phyloP scores from a whole-genome alignment of 2,888 invertebrate species.

The Athalia rosae region DNA sequence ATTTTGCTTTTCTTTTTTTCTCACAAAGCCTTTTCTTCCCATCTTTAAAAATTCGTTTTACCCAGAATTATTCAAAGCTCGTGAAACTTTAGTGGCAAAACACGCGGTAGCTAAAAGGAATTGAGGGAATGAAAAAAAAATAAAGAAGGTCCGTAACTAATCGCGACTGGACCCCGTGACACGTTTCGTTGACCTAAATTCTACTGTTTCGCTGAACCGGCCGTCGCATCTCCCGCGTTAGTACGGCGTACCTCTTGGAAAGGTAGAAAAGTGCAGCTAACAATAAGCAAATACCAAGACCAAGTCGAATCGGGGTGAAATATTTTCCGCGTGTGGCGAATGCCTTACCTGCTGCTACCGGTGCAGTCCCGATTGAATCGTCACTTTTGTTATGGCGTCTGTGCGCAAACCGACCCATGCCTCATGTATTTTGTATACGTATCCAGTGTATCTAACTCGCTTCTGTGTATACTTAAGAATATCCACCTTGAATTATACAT shows the following conservation, averaged over 20 bases:
- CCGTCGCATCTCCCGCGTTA: not conserved
- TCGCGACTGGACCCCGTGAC: constrained; percentile 43
- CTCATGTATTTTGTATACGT: constrained; percentile 14
- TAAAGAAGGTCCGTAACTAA: constrained; percentile 35
- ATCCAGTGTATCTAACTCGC: constrained; percentile 3
- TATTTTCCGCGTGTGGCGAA: constrained; percentile 45
- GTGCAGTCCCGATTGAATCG: constrained; percentile 27
- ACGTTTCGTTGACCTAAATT: constrained; percentile 43
- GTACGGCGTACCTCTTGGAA: not conserved
- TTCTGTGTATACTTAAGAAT: not conserved
- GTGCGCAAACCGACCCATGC: not conserved
- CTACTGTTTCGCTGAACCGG: constrained; percentile 8
- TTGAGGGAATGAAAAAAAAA: not conserved
- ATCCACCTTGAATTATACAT: constrained; percentile 6
- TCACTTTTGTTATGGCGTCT: constrained; percentile 38
- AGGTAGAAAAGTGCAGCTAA: constrained; percentile 7
- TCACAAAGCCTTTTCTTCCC: not conserved
- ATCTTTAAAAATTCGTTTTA: constrained; percentile 10
- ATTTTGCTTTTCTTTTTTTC: not conserved
- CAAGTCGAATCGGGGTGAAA: constrained; percentile 44
- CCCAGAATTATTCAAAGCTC: not conserved
- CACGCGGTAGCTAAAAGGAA: constrained; percentile 16
- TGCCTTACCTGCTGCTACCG: constrained; percentile 33
- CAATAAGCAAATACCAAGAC: constrained; percentile 13
- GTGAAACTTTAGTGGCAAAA: constrained; percentile 4